phyloP scores from a whole-genome alignment of 2,113 vertebrate species.

The Calidris pygmaea region DNA sequence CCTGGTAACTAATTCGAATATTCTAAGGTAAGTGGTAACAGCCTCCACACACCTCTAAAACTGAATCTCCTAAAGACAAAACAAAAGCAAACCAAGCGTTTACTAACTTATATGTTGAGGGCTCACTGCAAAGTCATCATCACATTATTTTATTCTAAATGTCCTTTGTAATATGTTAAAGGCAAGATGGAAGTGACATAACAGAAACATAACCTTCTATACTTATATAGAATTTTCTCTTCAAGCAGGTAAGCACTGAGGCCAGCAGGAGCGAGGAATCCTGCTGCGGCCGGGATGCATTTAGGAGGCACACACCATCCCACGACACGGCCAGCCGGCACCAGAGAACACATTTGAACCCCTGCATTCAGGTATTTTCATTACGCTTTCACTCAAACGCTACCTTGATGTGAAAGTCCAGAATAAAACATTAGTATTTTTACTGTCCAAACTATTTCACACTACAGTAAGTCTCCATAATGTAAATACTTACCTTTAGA shows the following conservation, averaged over 20 bases:
- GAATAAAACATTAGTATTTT: not conserved
- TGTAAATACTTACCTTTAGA: not conserved
- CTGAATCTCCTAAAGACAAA: conserved; percentile 31
- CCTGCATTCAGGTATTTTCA: not conserved
- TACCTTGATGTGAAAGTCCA: not conserved
- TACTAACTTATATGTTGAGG: not conserved
- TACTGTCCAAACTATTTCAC: not conserved
- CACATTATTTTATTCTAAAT: not conserved
- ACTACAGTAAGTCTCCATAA: not conserved
- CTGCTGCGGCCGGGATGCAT: accelerated
- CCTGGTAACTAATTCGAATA: not conserved
- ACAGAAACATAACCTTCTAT: not conserved
- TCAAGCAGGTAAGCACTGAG: not conserved
- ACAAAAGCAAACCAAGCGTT: not conserved
- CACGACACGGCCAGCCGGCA: not conserved
- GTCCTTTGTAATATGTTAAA: not conserved
- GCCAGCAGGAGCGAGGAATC: accelerated
- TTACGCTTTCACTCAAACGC: not conserved
- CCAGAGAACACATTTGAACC: not conserved
- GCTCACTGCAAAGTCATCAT: not conserved
- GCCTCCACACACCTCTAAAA: not conserved
- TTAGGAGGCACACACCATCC: not conserved
- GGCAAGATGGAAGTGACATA: not conserved
- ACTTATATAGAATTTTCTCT: not conserved
- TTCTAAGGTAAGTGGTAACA: not conserved